Evolutionary conservation across 2,113 vertebrate species (phyloP).

Genomic region (Quiscalus mexicanus): DNA sequence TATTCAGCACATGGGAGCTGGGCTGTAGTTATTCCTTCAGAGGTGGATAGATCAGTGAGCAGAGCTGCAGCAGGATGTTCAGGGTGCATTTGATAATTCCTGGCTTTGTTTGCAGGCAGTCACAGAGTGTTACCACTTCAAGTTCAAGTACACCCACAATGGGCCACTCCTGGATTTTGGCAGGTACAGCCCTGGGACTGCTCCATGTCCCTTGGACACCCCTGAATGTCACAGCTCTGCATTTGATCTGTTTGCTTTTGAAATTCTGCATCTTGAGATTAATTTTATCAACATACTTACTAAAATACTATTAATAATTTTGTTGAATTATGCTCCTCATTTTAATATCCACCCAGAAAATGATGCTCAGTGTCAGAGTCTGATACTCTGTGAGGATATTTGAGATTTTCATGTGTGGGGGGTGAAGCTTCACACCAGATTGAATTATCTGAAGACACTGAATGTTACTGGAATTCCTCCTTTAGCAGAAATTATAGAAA

Average conservation of each 20-base stretch:
- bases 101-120: constrained; percentile 81
- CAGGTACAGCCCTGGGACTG: constrained; percentile 77
- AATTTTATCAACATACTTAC: not conserved
- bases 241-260: not conserved
- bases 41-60: not conserved
- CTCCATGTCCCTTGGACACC: not conserved
- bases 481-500: not conserved
- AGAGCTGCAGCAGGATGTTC: not conserved
- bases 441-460: not conserved
- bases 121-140: constrained; percentile 96
- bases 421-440: not conserved
- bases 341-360: not conserved
- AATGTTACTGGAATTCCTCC: not conserved
- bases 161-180: constrained; percentile 87
- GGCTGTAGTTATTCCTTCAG: not conserved
- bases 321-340: not conserved
- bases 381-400: not conserved
- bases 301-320: not conserved
- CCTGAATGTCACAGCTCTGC: not conserved
- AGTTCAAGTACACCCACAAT: constrained; percentile 84
- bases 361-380: not conserved
- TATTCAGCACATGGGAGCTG: rapidly evolving
- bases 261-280: not conserved
- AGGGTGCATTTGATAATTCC: not conserved
- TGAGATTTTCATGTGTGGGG: not conserved